phyloP scores from a whole-genome alignment of 2,797 vertebrate genomes.

The Podarcis siculus region DNA sequence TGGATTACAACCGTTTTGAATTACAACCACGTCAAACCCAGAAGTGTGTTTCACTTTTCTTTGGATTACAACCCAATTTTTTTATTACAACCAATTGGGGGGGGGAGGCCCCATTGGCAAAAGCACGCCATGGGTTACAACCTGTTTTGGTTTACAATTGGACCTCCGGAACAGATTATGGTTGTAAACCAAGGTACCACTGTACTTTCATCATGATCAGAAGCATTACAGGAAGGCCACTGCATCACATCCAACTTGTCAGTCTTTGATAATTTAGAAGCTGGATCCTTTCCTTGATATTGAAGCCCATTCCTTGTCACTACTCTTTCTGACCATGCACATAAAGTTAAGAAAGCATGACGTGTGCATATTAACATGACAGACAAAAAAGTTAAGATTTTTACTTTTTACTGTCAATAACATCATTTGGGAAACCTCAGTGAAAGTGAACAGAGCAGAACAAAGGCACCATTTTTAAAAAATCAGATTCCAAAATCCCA shows the following conservation, averaged over 20 bases:
- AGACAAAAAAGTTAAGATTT: not conserved
- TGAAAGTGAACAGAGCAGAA: not conserved
- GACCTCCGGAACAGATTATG: no score
- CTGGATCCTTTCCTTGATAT: not conserved
- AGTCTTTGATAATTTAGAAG: not conserved
- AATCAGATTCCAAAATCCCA: not conserved
- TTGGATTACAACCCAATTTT: no score
- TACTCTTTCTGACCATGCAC: not conserved
- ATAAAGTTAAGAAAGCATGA: not conserved
- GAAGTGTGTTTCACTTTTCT: no score
- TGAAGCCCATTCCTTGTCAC: not conserved
- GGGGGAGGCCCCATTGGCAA: no score
- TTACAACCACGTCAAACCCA: no score
- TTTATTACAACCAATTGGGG: no score
- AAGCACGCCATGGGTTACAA: no score
- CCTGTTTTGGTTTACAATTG: no score
- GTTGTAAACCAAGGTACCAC: not conserved
- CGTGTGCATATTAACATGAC: no score
- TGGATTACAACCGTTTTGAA: no score
- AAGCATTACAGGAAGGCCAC: not conserved
- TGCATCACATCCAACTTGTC: not conserved
- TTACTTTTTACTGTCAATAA: not conserved
- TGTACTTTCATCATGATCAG: not conserved
- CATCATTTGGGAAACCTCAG: not conserved
- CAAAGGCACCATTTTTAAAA: not conserved